phyloP scores from a whole-genome alignment of 2,888 invertebrate genomes.

The Acronicta alni region DNA sequence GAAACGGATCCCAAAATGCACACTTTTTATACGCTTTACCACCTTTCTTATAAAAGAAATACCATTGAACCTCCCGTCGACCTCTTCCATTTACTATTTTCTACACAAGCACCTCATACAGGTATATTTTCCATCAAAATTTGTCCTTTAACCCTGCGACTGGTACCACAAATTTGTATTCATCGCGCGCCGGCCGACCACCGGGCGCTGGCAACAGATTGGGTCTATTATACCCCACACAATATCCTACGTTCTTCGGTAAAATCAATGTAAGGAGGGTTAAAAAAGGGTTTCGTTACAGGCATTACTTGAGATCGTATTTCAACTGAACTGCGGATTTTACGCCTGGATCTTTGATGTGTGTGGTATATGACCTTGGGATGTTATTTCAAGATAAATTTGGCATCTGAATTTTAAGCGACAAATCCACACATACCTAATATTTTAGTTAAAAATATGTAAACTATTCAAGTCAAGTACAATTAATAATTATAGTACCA shows the following conservation, averaged over 20 bases:
- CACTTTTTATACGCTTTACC: constrained; percentile 10
- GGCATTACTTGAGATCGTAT: constrained; percentile 47
- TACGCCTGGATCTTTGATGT: constrained; percentile 31
- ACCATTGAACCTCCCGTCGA: constrained; percentile 14
- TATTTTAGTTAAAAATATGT: neutral
- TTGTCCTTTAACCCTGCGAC: constrained; percentile 48
- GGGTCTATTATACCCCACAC: constrained; percentile 61
- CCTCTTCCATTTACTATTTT: constrained; percentile 22
- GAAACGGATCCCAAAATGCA: neutral
- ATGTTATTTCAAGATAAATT: constrained; percentile 27
- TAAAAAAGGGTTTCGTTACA: constrained; percentile 58
- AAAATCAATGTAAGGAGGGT: constrained; percentile 65
- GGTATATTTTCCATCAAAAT: constrained; percentile 48
- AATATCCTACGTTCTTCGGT: constrained; percentile 62
- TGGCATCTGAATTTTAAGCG: constrained; percentile 1
- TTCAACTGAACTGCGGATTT: constrained; percentile 39
- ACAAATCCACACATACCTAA: too few relatives aligned
- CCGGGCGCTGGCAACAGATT: constrained; percentile 56
- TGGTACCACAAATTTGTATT: constrained; percentile 57
- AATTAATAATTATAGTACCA: too few relatives aligned
- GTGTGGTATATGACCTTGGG: constrained; percentile 21
- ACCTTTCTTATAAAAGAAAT: constrained; percentile 21
- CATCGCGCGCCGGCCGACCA: constrained; percentile 54
- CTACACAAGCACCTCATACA: constrained; percentile 40
- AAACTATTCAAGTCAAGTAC: too few relatives aligned